phyloP scores from a whole-genome alignment of 2,113 vertebrate genomes.

The Onychostoma macrolepis region DNA sequence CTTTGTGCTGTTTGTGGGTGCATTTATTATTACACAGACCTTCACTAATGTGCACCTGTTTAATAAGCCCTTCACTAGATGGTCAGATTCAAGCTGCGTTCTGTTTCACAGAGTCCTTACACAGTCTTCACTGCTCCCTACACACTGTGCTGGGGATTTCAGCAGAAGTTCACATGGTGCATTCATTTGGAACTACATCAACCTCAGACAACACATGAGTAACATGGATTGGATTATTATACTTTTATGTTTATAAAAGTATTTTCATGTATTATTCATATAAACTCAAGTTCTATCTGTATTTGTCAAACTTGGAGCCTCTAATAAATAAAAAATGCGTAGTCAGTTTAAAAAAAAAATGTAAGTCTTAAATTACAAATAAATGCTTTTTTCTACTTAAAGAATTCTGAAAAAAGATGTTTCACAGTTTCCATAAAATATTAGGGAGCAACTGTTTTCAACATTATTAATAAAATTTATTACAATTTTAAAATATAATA shows the following conservation, averaged over 20 bases:
- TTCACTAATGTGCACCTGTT: background rate
- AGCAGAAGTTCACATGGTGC: background rate
- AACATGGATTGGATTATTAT: background rate
- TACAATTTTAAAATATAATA: no score
- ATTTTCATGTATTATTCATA: background rate
- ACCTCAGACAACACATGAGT: background rate
- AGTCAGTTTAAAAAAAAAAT: no score
- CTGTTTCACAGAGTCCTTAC: background rate
- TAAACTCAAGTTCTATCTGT: background rate
- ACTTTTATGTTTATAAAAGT: background rate
- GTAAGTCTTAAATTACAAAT: background rate
- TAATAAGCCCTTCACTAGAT: background rate
- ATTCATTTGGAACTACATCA: background rate
- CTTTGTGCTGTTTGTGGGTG: constrained; percentile 8
- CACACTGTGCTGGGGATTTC: background rate
- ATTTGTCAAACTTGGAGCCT: background rate
- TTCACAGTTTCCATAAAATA: no score
- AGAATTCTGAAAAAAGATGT: no score
- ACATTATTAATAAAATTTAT: no score
- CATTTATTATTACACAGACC: background rate
- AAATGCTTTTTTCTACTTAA: no score
- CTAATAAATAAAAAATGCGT: background rate
- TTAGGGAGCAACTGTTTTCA: no score
- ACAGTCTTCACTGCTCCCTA: background rate
- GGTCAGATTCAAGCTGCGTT: background rate